Evolutionary conservation across 2,888 invertebrate genomes (phyloP).

Genomic region (Fragum sueziense): DNA sequence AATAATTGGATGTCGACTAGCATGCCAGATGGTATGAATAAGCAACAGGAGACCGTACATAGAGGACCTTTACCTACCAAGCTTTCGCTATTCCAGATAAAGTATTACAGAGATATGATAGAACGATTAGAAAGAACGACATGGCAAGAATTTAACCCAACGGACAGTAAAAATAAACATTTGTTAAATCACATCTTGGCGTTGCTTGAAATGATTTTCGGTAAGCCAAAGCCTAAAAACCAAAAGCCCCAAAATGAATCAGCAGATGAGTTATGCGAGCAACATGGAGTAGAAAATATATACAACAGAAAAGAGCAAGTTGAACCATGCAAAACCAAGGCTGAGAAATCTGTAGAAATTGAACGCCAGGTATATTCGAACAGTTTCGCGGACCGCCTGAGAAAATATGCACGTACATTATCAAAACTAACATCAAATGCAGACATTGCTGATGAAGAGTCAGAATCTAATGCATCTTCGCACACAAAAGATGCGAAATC

Average conservation of each 20-base stretch:
- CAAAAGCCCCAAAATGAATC: neutral
- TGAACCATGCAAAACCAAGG: neutral
- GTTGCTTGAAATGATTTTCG: too few relatives aligned
- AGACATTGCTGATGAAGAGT: neutral
- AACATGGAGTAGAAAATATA: neutral
- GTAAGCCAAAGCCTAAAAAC: neutral
- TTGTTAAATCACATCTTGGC: neutral
- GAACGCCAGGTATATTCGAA: neutral
- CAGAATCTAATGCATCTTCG: neutral
- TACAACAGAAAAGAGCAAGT: neutral
- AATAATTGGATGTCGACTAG: neutral
- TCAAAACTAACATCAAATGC: too few relatives aligned
- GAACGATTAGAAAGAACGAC: neutral
- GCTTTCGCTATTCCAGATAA: neutral
- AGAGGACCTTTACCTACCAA: neutral
- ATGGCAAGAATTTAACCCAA: too few relatives aligned
- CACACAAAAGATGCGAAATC: neutral
- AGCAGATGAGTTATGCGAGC: too few relatives aligned
- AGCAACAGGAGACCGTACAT: neutral
- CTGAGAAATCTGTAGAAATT: neutral
- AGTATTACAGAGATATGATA: neutral
- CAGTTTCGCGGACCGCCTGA: neutral
- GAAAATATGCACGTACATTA: too few relatives aligned
- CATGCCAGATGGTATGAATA: neutral
- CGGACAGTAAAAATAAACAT: neutral